Evolutionary conservation across 2,888 invertebrate species (phyloP).

Genomic region (Ganaspis brasiliensis): DNA sequence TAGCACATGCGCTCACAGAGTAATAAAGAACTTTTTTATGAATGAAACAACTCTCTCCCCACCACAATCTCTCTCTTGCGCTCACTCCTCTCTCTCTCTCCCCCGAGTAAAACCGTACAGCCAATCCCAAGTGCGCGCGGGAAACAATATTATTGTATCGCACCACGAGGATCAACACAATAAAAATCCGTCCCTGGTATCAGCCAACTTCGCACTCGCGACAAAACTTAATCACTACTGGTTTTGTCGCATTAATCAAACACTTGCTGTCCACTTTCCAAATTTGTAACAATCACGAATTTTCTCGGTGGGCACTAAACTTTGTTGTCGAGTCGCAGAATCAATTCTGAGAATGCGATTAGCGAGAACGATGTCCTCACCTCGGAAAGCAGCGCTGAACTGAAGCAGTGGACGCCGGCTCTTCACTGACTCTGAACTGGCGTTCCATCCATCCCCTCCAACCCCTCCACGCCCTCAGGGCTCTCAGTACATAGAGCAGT

Average conservation of each 20-base stretch:
- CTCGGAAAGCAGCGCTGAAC: constrained; percentile 74
- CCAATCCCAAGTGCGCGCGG: constrained; percentile 76
- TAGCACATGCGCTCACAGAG: constrained; percentile 79
- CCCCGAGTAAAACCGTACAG: constrained; percentile 52
- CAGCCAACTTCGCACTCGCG: not conserved
- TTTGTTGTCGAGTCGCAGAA: not conserved
- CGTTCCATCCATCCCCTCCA: constrained; percentile 72
- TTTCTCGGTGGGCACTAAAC: not conserved
- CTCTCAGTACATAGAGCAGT: constrained; percentile 61
- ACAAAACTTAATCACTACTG: not conserved
- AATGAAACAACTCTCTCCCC: constrained; percentile 76
- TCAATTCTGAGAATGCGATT: not conserved
- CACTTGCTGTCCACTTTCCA: not conserved
- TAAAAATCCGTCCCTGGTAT: constrained; percentile 8
- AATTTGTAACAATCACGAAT: constrained; percentile 1
- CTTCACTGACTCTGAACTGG: constrained; percentile 70
- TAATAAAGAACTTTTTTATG: constrained; percentile 80
- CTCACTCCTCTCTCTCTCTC: constrained; percentile 47
- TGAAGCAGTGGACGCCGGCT: constrained; percentile 55
- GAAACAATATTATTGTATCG: constrained; percentile 76
- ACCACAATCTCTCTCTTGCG: constrained; percentile 44
- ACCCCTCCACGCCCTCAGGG: constrained; percentile 67
- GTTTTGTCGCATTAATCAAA: too few relatives aligned
- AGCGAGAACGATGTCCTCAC: constrained; percentile 66
- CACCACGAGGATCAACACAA: constrained; percentile 67